These are phyloP conservation scores for Pocillopora verrucosa DNA, from an alignment of 64 coral and sea anemone genomes.

Conservation along the genomic window DNA sequence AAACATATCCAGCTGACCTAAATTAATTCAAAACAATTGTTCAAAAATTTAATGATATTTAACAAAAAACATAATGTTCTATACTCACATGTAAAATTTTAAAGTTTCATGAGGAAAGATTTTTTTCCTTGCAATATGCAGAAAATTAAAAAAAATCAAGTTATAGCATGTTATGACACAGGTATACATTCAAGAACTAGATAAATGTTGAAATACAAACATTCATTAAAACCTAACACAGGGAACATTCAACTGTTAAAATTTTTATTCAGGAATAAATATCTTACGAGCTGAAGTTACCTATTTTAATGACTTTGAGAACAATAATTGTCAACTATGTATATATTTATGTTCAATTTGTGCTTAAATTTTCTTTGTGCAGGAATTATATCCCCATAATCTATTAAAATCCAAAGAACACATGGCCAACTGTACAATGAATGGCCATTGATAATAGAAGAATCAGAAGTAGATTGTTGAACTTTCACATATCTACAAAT, in stretches of 20 bases:
- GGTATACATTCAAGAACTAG: background rate
- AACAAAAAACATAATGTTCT: too few species aligned
- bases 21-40: too few species aligned
- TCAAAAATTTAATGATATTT: too few species aligned
- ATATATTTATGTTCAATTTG: background rate
- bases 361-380: too few species aligned
- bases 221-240: background rate
- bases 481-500: background rate
- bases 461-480: background rate
- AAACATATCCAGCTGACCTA: too few species aligned
- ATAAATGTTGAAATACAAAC: background rate
- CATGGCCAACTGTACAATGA: background rate
- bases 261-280: too few species aligned
- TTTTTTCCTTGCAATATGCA: background rate
- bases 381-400: background rate
- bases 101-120: slow-evolving; percentile 24
- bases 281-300: background rate
- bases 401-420: background rate
- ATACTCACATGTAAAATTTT: background rate
- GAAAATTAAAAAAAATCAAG: background rate
- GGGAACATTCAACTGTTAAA: background rate
- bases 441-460: background rate
- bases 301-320: background rate
- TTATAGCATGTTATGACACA: background rate
- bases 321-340: background rate